A percentile compares a stretch with the other conserved stretches of the same genome.
These are phyloP conservation scores for Coenobita brevimanus DNA, from an alignment of 1,140 invertebrate species.

Conservation along the genomic window DNA sequence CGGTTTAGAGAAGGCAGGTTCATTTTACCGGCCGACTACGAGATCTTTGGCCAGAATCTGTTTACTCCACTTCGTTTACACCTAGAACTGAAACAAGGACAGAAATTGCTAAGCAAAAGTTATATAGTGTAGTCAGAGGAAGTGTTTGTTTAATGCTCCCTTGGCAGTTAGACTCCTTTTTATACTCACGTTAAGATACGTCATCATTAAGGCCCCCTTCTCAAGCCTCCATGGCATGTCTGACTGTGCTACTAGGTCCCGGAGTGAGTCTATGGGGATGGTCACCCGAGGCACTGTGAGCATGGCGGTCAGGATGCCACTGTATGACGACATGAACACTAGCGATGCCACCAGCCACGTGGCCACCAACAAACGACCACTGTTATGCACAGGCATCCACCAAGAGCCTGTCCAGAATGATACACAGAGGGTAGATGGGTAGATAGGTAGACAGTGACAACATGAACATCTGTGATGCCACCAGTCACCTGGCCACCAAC, in stretches of 20 bases:
- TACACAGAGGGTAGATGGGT: background rate
- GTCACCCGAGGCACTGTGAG: slow-evolving; percentile 16
- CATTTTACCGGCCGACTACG: no score
- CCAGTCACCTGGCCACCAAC: no score
- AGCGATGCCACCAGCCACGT: slow-evolving; percentile 35
- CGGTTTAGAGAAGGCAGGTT: no score
- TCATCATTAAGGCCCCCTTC: background rate
- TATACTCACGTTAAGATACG: slow-evolving; percentile 30
- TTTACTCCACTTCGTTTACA: no score
- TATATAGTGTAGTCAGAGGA: no score
- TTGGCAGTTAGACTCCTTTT: no score
- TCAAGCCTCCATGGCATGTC: slow-evolving; percentile 15
- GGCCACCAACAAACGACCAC: background rate
- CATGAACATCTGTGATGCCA: no score
- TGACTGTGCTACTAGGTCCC: background rate
- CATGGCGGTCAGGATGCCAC: slow-evolving; percentile 23
- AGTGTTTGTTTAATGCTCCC: no score
- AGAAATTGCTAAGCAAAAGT: no score
- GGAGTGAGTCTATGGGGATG: no score
- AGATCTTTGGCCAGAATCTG: no score
- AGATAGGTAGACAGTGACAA: background rate
- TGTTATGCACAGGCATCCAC: background rate
- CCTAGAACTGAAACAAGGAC: no score
- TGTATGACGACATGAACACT: slow-evolving; percentile 35
- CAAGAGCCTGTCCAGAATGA: background rate